Evolutionary conservation across 2,888 invertebrate genomes (phyloP), one percentile per base, ranked within the genome.

Genomic region (Chromoteleia sp.): DNA sequence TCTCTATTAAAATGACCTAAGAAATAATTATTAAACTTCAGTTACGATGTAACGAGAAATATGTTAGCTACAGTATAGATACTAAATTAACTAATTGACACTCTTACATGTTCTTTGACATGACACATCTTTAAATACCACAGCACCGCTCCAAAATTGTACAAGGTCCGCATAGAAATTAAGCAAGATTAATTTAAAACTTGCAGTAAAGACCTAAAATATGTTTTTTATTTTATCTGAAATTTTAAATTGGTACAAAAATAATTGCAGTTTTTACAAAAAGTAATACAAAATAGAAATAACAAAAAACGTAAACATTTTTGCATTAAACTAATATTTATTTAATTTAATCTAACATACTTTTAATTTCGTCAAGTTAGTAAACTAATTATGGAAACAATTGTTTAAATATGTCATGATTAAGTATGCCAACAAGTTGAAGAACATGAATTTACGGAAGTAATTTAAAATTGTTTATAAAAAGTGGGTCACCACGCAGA

Each of bases 51-150:
- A 21, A 25, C 21, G 1, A 12, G 12, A 48, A 21, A 48, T 17
- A 19, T 10, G 1, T 3, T 19, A 14, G 59, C 17, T 25, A 33
- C 36, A 63, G 14, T 48, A 30, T 45, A 36, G 48, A 7, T 8
- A 10, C 12, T 36, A 36, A 63, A 63, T 63, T 48, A 48, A 50
- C 17, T 63, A 63, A 63, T 48, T 63, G 48, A 63, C 30, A 33
- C 43, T 41, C 30, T 19, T 30, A 41, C 59, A 29, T 33, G 33
- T 30, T 45, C n/a, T 15, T 19, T 19, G 61, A 63, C 48, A 48
- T 48, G 61, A 63, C 61, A 48, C 61, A 14, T 63, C 33, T 63
- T 63, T 50, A 63, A 63, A 63, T 63, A 63, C 33, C 48, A 1
- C 14, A 50, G 48, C 15, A 19, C 3, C 33, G 12, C 17, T 5